Conservation (phyloP, 2,888 invertebrate species). For the Drosophila diplacantha region DNA sequence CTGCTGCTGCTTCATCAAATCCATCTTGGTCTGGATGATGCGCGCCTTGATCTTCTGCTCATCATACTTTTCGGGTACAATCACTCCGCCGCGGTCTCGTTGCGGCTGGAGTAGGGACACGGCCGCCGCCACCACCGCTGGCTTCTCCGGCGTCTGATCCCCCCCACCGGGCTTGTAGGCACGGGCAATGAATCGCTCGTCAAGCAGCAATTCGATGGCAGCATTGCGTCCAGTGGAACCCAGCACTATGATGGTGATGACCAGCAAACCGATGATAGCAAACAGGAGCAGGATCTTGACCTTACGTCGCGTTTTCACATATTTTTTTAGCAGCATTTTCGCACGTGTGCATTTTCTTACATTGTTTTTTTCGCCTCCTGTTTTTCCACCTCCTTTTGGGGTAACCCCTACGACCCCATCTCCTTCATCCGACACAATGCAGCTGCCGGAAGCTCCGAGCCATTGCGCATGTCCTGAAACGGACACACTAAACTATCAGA, state of each 20-base stretch:
- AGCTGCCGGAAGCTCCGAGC: constrained; percentile 54
- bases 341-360: constrained; percentile 46
- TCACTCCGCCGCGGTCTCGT: constrained; percentile 71
- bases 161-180: constrained; percentile 56
- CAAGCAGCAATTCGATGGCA: constrained; percentile 68
- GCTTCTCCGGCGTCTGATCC: constrained; percentile 39
- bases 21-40: constrained; percentile 76
- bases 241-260: constrained; percentile 73
- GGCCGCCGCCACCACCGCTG: constrained; percentile 24
- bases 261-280: constrained; percentile 72
- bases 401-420: constrained; percentile 24
- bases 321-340: constrained; percentile 76
- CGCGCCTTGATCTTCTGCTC: constrained; percentile 76
- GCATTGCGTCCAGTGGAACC: constrained; percentile 66
- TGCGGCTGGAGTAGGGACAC: constrained; percentile 57
- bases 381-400: constrained; percentile 28
- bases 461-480: constrained; percentile 63
- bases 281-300: constrained; percentile 74
- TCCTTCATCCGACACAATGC: constrained; percentile 17
- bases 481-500: constrained; percentile 45
- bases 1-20: constrained; percentile 68
- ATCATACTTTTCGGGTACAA: constrained; percentile 77
- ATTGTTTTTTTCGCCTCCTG: constrained; percentile 53
- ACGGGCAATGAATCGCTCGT: constrained; percentile 72
- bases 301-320: constrained; percentile 77